Percentiles rank a stretch among this genome's conserved stretches.
These are phyloP conservation scores for Eupithecia insigniata DNA, from an alignment of 2,888 invertebrate genomes.

Conservation along the genomic window DNA sequence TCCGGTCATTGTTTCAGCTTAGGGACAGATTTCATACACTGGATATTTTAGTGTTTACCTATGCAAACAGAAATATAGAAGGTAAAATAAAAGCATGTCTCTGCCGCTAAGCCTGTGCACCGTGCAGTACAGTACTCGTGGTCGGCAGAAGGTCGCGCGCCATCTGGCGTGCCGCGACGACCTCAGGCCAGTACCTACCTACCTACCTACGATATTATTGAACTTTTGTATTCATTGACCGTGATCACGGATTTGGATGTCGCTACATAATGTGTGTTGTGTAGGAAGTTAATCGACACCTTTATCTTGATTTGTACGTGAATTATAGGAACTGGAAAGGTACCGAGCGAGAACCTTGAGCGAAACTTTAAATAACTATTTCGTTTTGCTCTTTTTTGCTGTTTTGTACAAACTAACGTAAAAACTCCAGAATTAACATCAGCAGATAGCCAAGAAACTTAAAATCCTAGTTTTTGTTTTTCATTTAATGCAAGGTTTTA, in stretches of 20 bases:
- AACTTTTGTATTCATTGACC: conserved; percentile 7
- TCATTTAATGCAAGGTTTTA: no score
- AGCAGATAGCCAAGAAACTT: neutral
- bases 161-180: conserved; percentile 4
- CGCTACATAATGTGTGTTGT: neutral
- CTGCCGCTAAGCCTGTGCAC: neutral
- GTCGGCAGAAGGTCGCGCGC: conserved; percentile 32
- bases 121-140: no score
- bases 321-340: neutral
- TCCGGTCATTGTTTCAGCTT: neutral
- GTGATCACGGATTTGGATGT: neutral
- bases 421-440: neutral
- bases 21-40: neutral
- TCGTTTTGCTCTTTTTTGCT: neutral
- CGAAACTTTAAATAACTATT: neutral
- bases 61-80: neutral
- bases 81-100: neutral
- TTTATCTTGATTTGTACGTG: neutral
- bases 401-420: neutral
- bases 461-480: no score
- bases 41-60: neutral
- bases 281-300: conserved; percentile 3
- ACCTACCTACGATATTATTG: neutral
- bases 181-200: conserved; percentile 20
- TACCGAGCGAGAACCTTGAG: neutral